Base-by-base conservation (phyloP, 2,888 invertebrate species). In the Drosophila anomalata region DNA sequence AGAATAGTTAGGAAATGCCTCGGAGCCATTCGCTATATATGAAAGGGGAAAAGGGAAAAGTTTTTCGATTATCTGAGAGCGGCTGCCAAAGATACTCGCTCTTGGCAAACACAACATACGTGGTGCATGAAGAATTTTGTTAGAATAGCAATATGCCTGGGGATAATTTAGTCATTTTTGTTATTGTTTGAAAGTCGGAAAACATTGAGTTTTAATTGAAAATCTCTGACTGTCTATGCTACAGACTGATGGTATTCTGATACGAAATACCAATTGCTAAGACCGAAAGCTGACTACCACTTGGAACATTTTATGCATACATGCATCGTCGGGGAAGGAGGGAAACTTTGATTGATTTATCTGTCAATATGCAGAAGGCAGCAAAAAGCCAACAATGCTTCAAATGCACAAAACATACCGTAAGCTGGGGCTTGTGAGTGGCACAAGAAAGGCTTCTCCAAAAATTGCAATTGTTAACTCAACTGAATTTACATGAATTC, bases 401-500 rank as follows among this genome's bases (percentile, higher is more conserved):
- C 65, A 52, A 71, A 57, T 72, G 55, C 54, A 75, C 57, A 56
- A 62, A 74, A 56, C 36, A 54, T 62, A 26, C 47, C 65, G 65
- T 69, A 58, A 62, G 68, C 70, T 20, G 52, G 55, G 63, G 52
- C 65, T 50, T 44, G 57, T 29, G 48, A 70, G 39, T 61, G 53
- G 52, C 58, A 73, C 29, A 67, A 51, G 57, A 51, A 50, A 33
- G 47, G 31, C 42, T 63, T 59, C 29, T 50, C 47, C 52, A 71
- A 72, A 77, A 87, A 75, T 75, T 84, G 85, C 85, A 82, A 82
- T 84, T 87, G 87, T 81, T 78, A 80, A 85, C 79, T 87, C 73
- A 61, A 77, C 79, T 61, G 75, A 63, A 73, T 74, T 62, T 67
- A 55, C 67, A 70, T 65, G 79, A 62, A 61, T 65, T 51, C 52